Percentiles rank a stretch among this genome's conserved stretches.
These are phyloP conservation scores for Cheilosia vulpina DNA, from an alignment of 2,888 invertebrate species.

Conservation along the genomic window DNA sequence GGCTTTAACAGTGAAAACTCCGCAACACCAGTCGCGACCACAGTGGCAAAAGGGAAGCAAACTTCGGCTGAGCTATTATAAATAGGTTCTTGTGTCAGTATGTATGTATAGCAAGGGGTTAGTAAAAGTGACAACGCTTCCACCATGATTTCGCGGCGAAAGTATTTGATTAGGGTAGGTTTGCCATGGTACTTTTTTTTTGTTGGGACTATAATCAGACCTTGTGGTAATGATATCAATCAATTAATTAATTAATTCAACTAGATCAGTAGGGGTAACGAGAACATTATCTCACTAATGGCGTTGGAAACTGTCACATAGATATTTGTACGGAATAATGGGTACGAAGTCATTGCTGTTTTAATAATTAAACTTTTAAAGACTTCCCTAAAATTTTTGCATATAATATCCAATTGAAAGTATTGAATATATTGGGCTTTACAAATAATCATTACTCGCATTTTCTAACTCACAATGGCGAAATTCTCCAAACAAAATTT, in stretches of 20 bases:
- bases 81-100: no score
- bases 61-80: no score
- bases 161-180: conserved; percentile 39
- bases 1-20: no score
- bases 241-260: conserved; percentile 42
- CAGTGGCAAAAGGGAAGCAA: no score
- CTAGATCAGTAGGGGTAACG: not conserved
- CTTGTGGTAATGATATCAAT: conserved; percentile 12
- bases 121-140: conserved; percentile 40
- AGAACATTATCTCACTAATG: conserved; percentile 15
- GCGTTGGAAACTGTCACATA: not conserved
- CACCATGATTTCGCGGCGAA: not conserved
- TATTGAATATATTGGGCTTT: no score
- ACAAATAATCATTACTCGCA: no score
- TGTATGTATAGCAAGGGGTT: conserved; percentile 4
- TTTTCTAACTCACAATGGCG: no score
- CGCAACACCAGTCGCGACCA: no score
- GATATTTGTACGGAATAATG: not conserved
- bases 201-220: not conserved
- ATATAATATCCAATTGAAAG: not conserved
- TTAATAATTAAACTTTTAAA: no score
- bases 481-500: no score
- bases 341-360: no score
- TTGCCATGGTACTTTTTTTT: conserved; percentile 1
- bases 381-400: no score